These are phyloP conservation scores for Tupiocoris notatus DNA, from an alignment of 2,888 invertebrate species.

Conservation along the genomic window DNA sequence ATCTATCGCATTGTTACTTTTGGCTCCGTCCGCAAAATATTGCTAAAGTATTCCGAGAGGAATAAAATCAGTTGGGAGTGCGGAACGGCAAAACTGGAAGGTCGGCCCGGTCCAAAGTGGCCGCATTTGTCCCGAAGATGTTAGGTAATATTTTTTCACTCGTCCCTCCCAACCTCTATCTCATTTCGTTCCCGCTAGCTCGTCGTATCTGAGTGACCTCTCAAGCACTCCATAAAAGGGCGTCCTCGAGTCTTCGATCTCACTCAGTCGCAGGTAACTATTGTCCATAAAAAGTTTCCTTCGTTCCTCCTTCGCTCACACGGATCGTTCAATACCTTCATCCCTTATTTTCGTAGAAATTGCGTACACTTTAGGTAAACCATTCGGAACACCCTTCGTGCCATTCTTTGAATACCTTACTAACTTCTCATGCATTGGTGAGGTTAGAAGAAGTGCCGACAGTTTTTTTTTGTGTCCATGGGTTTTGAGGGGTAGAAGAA, in stretches of 20 bases:
- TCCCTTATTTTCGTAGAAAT: no score
- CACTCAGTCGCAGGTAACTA: not conserved
- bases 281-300: not conserved
- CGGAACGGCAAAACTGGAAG: conserved; percentile 7
- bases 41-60: no score
- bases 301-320: not conserved
- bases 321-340: no score
- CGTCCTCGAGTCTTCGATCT: not conserved
- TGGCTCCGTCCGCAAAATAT: no score
- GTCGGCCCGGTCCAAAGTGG: conserved; percentile 14
- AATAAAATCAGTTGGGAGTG: not conserved
- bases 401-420: no score
- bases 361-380: no score
- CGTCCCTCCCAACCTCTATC: conserved; percentile 4
- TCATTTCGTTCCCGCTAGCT: not conserved
- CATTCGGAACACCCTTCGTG: no score
- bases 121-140: conserved; percentile 27
- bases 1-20: no score
- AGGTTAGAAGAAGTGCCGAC: no score
- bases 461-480: no score
- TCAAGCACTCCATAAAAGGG: not conserved
- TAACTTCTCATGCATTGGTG: no score
- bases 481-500: no score
- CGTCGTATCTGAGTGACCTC: not conserved
- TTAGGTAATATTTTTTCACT: conserved; percentile 21